A percentile compares a stretch with the other conserved stretches of the same genome.
Evolutionary conservation across 2,113 vertebrate species (phyloP).

Genomic region (Ahaetulla prasina): DNA sequence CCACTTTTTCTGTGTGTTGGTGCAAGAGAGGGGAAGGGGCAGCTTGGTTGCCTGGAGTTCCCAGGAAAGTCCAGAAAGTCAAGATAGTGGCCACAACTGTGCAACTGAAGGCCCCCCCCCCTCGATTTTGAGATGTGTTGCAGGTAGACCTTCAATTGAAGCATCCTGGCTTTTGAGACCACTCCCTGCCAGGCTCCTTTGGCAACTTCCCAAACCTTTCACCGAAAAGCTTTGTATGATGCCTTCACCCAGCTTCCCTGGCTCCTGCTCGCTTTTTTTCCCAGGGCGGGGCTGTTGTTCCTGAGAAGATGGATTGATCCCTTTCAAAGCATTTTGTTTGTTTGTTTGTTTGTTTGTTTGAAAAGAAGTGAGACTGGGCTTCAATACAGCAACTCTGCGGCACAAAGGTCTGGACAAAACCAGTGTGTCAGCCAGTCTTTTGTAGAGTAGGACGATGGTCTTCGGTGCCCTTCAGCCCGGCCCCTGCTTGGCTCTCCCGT

Average conservation of each 20-base stretch:
- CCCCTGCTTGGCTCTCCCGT: conserved; percentile 12
- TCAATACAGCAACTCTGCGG: not conserved
- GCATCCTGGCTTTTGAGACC: not conserved
- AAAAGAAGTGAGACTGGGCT: not conserved
- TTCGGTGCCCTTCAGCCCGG: not conserved
- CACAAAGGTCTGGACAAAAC: not conserved
- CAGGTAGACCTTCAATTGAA: not conserved
- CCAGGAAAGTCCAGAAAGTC: not conserved
- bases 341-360: not conserved
- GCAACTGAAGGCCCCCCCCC: not conserved
- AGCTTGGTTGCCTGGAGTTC: not conserved
- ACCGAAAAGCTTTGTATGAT: not conserved
- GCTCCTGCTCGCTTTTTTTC: not conserved
- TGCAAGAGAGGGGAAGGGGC: not conserved
- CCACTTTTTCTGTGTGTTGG: not conserved
- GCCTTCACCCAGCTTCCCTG: not conserved
- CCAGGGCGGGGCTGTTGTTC: accelerated
- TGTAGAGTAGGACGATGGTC: not conserved
- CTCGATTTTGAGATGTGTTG: not conserved
- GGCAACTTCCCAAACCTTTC: not conserved
- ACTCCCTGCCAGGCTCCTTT: not conserved
- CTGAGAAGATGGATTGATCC: not conserved
- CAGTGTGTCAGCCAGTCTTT: not conserved
- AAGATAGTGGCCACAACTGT: not conserved
- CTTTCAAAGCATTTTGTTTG: not conserved